These are phyloP conservation scores for Agonopterix alstromeriana DNA, from an alignment of 2,888 invertebrate genomes.

Conservation along the genomic window DNA sequence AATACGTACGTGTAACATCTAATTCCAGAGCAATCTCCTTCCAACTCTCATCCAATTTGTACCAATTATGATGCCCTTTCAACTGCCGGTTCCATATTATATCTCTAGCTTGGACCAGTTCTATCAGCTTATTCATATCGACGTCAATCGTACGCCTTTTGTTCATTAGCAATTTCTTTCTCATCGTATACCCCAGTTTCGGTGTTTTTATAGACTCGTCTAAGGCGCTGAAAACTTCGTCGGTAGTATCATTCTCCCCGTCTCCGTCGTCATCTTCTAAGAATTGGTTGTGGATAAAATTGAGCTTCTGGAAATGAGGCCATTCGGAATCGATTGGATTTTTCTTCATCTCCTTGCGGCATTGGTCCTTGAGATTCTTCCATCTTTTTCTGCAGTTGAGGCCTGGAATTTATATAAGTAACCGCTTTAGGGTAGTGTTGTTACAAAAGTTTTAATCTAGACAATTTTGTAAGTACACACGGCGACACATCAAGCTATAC, in stretches of 20 bases:
- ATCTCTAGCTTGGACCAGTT: conserved; percentile 51
- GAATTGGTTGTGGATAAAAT: conserved; percentile 65
- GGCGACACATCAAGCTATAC: too few relatives aligned
- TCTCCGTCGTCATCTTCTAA: conserved; percentile 62
- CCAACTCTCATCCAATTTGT: conserved; percentile 66
- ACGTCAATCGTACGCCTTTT: conserved; percentile 61
- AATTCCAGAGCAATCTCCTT: conserved; percentile 63
- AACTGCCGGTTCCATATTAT: conserved; percentile 66
- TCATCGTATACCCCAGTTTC: conserved; percentile 63
- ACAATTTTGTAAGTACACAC: too few relatives aligned
- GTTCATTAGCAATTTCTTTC: conserved; percentile 62
- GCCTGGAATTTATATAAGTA: conserved; percentile 35
- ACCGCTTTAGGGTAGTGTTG: too few relatives aligned
- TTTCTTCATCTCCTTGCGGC: conserved; percentile 69
- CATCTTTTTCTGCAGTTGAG: conserved; percentile 66
- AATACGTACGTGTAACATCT: conserved; percentile 59
- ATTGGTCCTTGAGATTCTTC: conserved; percentile 71
- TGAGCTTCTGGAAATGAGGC: conserved; percentile 61
- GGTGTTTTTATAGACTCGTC: conserved; percentile 63
- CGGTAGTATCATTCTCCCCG: conserved; percentile 52
- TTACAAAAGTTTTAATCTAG: too few relatives aligned
- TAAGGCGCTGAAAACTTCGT: conserved; percentile 52
- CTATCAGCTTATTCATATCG: conserved; percentile 61
- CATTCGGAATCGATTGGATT: conserved; percentile 56
- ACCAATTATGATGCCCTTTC: conserved; percentile 70